Evolutionary conservation across 2,797 vertebrate genomes (phyloP).

Genomic region (Hydrocynus forskahlii): DNA sequence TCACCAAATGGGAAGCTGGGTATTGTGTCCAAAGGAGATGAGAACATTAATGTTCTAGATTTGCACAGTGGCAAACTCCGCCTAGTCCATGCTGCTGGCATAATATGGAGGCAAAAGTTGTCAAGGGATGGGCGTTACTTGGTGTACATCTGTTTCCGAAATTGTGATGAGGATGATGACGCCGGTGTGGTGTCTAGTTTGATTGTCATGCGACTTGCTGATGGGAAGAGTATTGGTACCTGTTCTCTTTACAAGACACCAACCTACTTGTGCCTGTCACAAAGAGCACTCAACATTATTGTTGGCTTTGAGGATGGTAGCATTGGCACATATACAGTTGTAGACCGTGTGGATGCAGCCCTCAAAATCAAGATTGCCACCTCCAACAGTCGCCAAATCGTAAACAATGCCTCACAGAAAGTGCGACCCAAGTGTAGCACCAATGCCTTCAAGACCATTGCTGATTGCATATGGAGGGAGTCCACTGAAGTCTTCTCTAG

Average conservation of each 20-base stretch:
- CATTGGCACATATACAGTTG: constrained; percentile 97
- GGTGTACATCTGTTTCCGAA: constrained; percentile 93
- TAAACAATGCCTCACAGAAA: constrained; percentile 90
- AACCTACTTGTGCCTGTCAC: constrained; percentile 92
- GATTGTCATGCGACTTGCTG: constrained; percentile 96
- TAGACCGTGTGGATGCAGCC: constrained; percentile 95
- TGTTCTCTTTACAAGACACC: constrained; percentile 98
- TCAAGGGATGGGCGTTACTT: constrained; percentile 96
- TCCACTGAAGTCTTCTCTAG: constrained; percentile 98
- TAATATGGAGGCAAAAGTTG: constrained; percentile 94
- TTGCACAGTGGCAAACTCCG: constrained; percentile 94
- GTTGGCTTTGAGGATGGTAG: constrained; percentile 98
- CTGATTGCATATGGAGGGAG: constrained; percentile 96
- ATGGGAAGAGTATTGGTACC: constrained; percentile 98
- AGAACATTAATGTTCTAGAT: constrained; percentile 96
- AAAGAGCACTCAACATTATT: constrained; percentile 96
- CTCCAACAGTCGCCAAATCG: constrained; percentile 98
- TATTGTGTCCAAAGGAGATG: constrained; percentile 94
- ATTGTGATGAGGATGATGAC: constrained; percentile 92
- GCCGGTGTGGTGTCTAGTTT: constrained; percentile 90
- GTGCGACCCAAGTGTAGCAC: constrained; percentile 91
- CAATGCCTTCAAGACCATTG: constrained; percentile 90
- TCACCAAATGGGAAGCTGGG: constrained; percentile 97
- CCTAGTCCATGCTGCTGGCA: constrained; percentile 90
- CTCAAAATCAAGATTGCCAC: constrained; percentile 99